These are phyloP conservation scores for Drosophila hamatofila DNA, from an alignment of 2,888 invertebrate species.

Conservation along the genomic window DNA sequence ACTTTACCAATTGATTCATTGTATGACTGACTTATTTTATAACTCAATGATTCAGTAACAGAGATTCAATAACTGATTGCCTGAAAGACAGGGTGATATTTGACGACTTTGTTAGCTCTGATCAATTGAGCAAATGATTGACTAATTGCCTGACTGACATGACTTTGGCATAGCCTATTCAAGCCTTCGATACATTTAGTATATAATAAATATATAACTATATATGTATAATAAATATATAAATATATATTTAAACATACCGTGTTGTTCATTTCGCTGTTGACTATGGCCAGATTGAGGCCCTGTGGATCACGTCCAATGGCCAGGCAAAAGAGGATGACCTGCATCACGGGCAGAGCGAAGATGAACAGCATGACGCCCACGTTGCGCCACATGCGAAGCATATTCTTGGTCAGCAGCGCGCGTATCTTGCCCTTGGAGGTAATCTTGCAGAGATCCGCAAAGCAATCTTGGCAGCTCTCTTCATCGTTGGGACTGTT, in stretches of 20 bases:
- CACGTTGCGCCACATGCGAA: constrained; percentile 96
- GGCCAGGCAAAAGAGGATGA: constrained; percentile 96
- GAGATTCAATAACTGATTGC: too few species aligned
- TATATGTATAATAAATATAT: too few species aligned
- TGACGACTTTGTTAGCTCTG: too few species aligned
- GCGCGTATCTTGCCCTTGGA: constrained; percentile 94
- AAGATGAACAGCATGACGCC: constrained; percentile 97
- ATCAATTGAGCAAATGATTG: too few species aligned
- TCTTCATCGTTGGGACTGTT: constrained; percentile 81
- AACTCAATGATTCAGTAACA: too few species aligned
- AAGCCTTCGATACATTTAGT: too few species aligned
- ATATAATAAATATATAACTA: too few species aligned
- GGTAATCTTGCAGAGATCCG: constrained; percentile 86
- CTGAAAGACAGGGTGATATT: background rate
- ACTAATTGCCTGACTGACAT: too few species aligned
- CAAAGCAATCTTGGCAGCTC: constrained; percentile 82
- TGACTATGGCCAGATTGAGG: constrained; percentile 92
- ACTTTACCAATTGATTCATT: background rate
- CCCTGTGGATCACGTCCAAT: constrained; percentile 95
- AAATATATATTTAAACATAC: constrained; percentile 44
- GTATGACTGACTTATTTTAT: too few species aligned
- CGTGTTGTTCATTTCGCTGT: constrained; percentile 88
- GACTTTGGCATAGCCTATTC: too few species aligned
- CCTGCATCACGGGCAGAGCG: constrained; percentile 96
- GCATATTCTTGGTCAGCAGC: constrained; percentile 94